Evolutionary conservation across 1,140 invertebrate species (phyloP).

Genomic region (Eupeodes corollae): DNA sequence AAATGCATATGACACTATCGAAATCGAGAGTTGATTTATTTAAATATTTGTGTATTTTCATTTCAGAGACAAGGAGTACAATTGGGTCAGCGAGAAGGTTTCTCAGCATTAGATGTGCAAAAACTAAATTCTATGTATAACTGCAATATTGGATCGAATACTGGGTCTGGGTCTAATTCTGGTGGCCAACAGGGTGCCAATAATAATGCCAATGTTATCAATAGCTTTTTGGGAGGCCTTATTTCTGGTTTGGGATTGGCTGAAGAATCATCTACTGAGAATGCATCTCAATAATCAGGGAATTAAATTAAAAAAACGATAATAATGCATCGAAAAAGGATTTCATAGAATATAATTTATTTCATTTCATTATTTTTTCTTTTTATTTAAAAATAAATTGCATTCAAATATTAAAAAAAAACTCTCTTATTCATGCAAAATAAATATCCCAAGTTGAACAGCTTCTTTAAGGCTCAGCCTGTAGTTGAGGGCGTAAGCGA

Average conservation of each 20-base stretch:
- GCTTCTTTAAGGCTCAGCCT: too few relatives aligned
- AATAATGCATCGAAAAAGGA: too few relatives aligned
- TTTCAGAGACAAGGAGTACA: conserved; percentile 20
- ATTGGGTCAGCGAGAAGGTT: conserved; percentile 58
- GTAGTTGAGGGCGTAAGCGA: too few relatives aligned
- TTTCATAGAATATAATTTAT: too few relatives aligned
- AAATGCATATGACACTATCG: background rate
- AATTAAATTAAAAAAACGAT: too few relatives aligned
- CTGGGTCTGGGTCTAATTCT: background rate
- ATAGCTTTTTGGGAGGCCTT: conserved; percentile 26
- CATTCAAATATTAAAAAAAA: too few relatives aligned
- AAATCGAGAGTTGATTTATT: background rate
- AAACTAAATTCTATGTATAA: conserved; percentile 69
- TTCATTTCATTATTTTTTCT: too few relatives aligned
- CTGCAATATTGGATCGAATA: conserved; percentile 36
- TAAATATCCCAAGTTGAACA: too few relatives aligned
- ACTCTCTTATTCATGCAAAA: too few relatives aligned
- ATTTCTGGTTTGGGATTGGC: conserved; percentile 26
- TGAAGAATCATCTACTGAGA: conserved; percentile 6
- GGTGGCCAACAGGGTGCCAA: conserved; percentile 5
- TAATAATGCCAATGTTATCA: conserved; percentile 21
- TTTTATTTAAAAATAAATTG: too few relatives aligned
- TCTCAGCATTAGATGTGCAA: conserved; percentile 57
- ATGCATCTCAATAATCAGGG: too few relatives aligned
- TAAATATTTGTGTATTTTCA: background rate